Evolutionary conservation across 2,888 invertebrate genomes (phyloP), one percentile per base, ranked within the genome.

Genomic region (Lymantria monacha): DNA sequence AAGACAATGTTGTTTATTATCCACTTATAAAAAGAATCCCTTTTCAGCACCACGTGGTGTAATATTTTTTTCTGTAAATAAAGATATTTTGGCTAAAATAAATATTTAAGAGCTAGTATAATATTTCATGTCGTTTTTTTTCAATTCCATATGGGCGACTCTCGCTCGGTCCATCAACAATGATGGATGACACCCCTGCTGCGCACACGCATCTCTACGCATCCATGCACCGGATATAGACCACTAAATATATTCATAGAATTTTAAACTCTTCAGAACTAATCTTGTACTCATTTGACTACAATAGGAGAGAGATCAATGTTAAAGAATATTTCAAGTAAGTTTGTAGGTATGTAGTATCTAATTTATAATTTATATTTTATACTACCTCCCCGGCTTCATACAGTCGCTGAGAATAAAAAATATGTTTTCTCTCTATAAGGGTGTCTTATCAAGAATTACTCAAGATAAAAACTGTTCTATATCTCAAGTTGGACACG

Each of bases 171-270:
- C 55, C 47, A 52, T 54, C 57, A 51, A 41, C 53, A 58, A 66
- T 71, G 71, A 74, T 64, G 63, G 62, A 72, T 74, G 70, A 66
- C 64, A 69, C 65, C 67, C 61, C 63, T 54, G 59, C 52, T 60
- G 64, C 59, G 61, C 61, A 48, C 55, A 59, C 61, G 57, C 46
- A 53, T 37, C 47, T 45, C 38, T 15, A 41, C 30, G 9, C 43
- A 40, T 1, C 53, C 52, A 54, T 59, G 48, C 54, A 55, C 68
- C 68, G 72, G 72, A 75, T 72, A 70, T 62, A 51, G 61, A 70
- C 62, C 62, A 63, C 66, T 72, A 63, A 72, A 74, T 61, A 64
- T 80, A 80, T 79, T 76, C 74, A 80, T 79, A 71, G 73, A 71
- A 69, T 70, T 71, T 73, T 49, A 54, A 69, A 31, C 44, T 41